Base-by-base conservation (phyloP, 1,140 invertebrate genomes). In the Trichonephila clavata region DNA sequence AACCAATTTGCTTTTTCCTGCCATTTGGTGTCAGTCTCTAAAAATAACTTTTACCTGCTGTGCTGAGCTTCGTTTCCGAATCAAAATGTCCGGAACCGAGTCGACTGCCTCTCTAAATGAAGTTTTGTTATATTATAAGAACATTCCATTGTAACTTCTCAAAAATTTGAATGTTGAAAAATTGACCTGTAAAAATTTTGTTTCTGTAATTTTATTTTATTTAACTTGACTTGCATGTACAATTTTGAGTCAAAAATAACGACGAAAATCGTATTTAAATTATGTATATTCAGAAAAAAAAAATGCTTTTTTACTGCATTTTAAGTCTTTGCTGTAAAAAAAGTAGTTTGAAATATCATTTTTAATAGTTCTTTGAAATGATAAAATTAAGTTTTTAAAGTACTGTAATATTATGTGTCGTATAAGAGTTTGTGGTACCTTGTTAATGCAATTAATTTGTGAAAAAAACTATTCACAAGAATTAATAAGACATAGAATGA, bases 1-100 rank as follows among this genome's bases (percentile, higher is more conserved):
- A 77, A 77, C 71, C 39, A 77, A 77, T 77, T 77, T 77, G 71
- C 71, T 77, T 77, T 39, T 27, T 77, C 18, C 27, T 77, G 27
- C 14, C 71, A 77, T 77, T 32, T 77, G 71, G 71, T 77, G 24
- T 32, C 71, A 39, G 27, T 6, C 71, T 71, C 24, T 27, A 77
- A 77, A 68, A 32, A 77, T 24, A 77, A 77, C 32, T 77, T 63
- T 39, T 39, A 77, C 16, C 16, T 77, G 71, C 27, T 77, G 2
- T 39, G 71, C 32, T 77, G 27, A 77, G 71, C 71, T 77, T 77
- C 27, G 71, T 6, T 39, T 77, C 14, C 32, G 14, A 16, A 32
- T 39, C 27, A 50, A 50, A 50, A 50, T 50, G 2, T 39, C 32
- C 4, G 7, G 5, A 77, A 39, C 14, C 18, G 18, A 32, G 16